Base-by-base conservation (phyloP, 2,888 invertebrate species). In the Drosophila merina region DNA sequence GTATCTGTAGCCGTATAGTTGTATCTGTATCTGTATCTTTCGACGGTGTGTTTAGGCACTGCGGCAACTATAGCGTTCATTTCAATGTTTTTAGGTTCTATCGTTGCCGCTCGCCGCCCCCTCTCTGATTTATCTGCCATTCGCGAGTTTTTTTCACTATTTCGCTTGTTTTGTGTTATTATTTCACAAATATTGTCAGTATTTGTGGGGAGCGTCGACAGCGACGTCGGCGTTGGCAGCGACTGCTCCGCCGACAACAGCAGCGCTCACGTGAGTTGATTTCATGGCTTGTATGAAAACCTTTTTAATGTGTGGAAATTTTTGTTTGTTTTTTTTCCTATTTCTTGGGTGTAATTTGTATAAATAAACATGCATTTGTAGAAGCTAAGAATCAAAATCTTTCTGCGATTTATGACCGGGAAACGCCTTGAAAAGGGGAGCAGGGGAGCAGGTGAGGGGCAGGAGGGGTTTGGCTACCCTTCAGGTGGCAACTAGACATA, bases 281-380 rank as follows among this genome's bases (percentile, higher is more conserved):
- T 77, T 88, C 68, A 76, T 68, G 72, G 84, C 73, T 36, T 36
- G 36, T 54, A 55, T 55, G 72, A 72, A 74, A 79, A 83, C 79
- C 76, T 69, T 75, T 87, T 83, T 64, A 86, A 86, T 88, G 84
- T 88, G 83, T 88, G 88, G 86, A 86, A 86, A 75, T 68, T 82
- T 74, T 70, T 64, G 14, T 20, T 42, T 62, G 5, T 49, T 75
- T 56, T 59, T 68, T 62, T 64, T 30, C 57, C 57, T 66, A 59
- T 68, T 75, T 66, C 69, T 73, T 77, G 49, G 60, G 26, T 81
- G 81, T 86, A 81, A 81, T 86, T 81, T 70, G 76, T 86, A 86
- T 79, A 81, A 81, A 86, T 81, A 81, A 86, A 87, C 68, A 76
- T 68, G 49, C 69, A 52, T 45, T 47, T 38, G 56, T 36, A 10